These are phyloP conservation scores for Scatophagus argus DNA, from an alignment of 2,113 vertebrate species.

Conservation along the genomic window DNA sequence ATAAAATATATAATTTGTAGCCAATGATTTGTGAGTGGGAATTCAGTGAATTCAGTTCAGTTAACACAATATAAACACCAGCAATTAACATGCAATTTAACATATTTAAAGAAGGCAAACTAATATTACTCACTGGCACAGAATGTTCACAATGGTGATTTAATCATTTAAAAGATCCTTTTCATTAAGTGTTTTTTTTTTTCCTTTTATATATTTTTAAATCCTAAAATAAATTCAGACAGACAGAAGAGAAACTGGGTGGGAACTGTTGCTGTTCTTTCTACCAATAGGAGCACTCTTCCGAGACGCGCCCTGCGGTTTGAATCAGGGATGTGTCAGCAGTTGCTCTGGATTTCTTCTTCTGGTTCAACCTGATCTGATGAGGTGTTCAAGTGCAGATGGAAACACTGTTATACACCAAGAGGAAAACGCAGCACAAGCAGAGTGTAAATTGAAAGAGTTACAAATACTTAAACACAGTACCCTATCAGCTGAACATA, in stretches of 20 bases:
- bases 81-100: background rate
- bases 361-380: constrained; percentile 45
- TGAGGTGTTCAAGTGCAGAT: constrained; percentile 29
- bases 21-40: background rate
- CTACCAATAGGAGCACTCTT: constrained; percentile 15
- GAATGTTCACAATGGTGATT: background rate
- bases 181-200: background rate
- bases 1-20: no score
- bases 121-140: background rate
- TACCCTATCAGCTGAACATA: no score
- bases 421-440: background rate
- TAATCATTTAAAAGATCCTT: background rate
- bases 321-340: constrained; percentile 49
- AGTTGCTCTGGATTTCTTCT: constrained; percentile 57
- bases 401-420: background rate
- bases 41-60: background rate
- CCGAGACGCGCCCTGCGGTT: constrained; percentile 11
- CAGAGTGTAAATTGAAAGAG: no score
- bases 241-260: background rate
- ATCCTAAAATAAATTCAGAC: no score
- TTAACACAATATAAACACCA: background rate
- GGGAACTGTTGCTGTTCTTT: background rate
- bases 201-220: background rate
- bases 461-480: no score
- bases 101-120: background rate